Evolutionary conservation across 2,888 invertebrate species (phyloP).

Genomic region (Drosophila kokeensis): DNA sequence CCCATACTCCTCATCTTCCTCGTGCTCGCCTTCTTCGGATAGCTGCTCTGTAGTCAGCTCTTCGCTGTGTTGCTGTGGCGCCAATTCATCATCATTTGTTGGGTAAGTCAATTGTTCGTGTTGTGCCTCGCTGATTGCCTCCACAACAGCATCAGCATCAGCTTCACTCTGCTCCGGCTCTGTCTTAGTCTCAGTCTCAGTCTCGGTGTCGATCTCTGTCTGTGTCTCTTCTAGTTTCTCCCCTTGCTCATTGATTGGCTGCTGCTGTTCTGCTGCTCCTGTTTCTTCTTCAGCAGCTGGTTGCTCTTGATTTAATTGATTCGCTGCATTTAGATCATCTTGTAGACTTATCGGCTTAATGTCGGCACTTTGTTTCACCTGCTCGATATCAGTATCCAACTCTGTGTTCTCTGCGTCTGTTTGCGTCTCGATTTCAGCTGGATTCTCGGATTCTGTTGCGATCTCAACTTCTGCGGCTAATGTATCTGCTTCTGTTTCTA

Average conservation of each 20-base stretch:
- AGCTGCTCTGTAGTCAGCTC: slow-evolving; percentile 42
- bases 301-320: slow-evolving; percentile 72
- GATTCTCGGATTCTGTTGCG: slow-evolving; percentile 31
- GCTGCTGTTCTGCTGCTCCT: slow-evolving; percentile 19
- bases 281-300: slow-evolving; percentile 27
- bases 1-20: slow-evolving; percentile 8
- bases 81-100: slow-evolving; percentile 81
- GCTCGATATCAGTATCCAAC: slow-evolving; percentile 41
- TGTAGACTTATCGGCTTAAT: slow-evolving; percentile 75
- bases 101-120: slow-evolving; percentile 75
- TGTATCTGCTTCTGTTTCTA: slow-evolving; percentile 31
- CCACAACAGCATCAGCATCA: slow-evolving; percentile 13
- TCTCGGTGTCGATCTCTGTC: slow-evolving; percentile 11
- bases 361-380: slow-evolving; percentile 74
- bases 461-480: slow-evolving; percentile 50
- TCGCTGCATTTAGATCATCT: slow-evolving; percentile 78
- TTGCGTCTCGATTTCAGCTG: slow-evolving; percentile 15
- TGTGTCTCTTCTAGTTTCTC: slow-evolving; percentile 17
- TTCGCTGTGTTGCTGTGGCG: slow-evolving; percentile 61
- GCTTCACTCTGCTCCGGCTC: slow-evolving; percentile 12
- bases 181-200: slow-evolving; percentile 2
- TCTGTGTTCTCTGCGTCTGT: slow-evolving; percentile 14
- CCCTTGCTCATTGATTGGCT: slow-evolving; percentile 35
- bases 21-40: slow-evolving; percentile 9
- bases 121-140: slow-evolving; percentile 71